phyloP scores from a whole-genome alignment of 2,113 vertebrate species.

The Eclectus roratus region DNA sequence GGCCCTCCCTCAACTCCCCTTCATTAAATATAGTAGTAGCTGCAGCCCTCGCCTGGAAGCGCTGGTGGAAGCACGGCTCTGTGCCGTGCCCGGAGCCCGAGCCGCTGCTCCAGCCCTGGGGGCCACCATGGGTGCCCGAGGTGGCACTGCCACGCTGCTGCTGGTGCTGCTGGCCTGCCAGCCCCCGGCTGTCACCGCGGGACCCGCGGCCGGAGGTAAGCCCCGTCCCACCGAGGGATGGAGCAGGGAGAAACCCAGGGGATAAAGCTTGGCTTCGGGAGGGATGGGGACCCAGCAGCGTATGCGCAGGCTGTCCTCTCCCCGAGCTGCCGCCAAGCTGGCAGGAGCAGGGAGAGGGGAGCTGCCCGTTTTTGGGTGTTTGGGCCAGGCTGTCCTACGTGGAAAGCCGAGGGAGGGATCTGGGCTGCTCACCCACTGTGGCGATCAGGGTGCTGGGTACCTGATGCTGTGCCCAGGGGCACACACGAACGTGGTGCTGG shows the following conservation, averaged over 20 bases:
- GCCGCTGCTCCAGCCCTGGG: not conserved
- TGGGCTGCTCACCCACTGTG: not conserved
- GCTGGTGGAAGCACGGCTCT: not conserved
- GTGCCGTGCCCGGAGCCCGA: not conserved
- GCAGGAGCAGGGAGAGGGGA: not conserved
- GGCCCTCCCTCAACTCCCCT: conserved; percentile 60
- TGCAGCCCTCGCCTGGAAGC: not conserved
- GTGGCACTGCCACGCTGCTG: not conserved
- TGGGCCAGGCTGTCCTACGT: not conserved
- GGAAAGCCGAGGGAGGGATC: no score
- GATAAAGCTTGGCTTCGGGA: fast-evolving
- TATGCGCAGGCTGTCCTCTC: not conserved
- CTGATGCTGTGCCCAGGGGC: not conserved
- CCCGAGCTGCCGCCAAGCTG: fast-evolving
- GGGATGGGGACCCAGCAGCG: not conserved
- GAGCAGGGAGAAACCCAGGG: fast-evolving
- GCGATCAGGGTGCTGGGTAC: fast-evolving
- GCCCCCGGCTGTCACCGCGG: not conserved
- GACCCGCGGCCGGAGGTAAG: conserved; percentile 51
- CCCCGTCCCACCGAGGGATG: fast-evolving
- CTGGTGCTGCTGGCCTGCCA: not conserved
- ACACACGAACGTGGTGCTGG: fast-evolving
- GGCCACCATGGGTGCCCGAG: conserved; percentile 6
- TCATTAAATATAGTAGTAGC: conserved; percentile 72
- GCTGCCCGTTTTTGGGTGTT: not conserved